phyloP scores from a whole-genome alignment of 2,888 invertebrate species.

The Campoplex capitator region DNA sequence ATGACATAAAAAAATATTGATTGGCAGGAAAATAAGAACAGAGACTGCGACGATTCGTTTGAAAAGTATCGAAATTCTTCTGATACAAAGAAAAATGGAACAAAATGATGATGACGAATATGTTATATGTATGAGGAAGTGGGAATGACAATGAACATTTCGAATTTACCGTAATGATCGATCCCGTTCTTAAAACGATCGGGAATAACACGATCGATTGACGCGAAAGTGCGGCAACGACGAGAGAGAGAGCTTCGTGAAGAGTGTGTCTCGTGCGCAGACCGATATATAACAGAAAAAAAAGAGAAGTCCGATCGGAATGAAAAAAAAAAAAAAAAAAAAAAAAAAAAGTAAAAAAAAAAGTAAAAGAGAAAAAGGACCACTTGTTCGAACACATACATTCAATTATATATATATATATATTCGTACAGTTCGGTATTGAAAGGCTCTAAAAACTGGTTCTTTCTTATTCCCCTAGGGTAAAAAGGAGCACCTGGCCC shows the following conservation, averaged over 20 bases:
- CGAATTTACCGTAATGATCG: conserved; percentile 9
- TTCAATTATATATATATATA: conserved; percentile 2
- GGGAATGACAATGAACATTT: conserved; percentile 1
- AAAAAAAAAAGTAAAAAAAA: conserved; percentile 39
- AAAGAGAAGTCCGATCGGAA: conserved; percentile 37
- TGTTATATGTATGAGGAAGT: neutral
- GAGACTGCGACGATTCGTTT: neutral
- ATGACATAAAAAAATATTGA: neutral
- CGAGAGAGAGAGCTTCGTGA: conserved; percentile 29
- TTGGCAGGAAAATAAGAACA: neutral
- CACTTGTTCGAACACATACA: conserved; percentile 54
- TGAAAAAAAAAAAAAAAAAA: conserved; percentile 30
- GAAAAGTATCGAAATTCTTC: neutral
- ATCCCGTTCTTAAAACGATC: neutral
- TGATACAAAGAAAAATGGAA: neutral
- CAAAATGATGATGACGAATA: neutral
- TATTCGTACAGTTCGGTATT: conserved; percentile 42
- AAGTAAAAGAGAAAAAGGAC: conserved; percentile 40
- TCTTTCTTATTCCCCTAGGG: conserved; percentile 77
- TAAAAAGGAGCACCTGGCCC: conserved; percentile 81
- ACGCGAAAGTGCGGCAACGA: conserved; percentile 6
- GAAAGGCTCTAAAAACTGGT: conserved; percentile 72
- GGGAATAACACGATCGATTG: conserved; percentile 6
- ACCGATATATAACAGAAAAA: conserved; percentile 47
- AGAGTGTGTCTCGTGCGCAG: conserved; percentile 52